phyloP scores from a whole-genome alignment of 2,797 vertebrate genomes.

The Dryobates pubescens region DNA sequence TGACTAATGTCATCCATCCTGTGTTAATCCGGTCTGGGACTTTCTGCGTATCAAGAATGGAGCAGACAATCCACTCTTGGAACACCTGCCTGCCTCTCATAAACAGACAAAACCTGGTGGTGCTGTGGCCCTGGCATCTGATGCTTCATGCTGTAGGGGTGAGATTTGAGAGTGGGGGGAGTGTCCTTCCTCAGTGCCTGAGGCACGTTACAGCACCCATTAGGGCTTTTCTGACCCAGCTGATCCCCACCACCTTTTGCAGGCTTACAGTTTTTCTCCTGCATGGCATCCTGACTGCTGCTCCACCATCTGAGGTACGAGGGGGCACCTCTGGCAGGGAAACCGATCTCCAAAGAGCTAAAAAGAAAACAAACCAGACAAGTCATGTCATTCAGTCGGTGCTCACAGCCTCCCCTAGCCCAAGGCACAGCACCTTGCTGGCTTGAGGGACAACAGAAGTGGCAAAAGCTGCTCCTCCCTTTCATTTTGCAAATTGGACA shows the following conservation, averaged over 20 bases:
- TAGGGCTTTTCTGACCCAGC: not conserved
- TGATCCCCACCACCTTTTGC: not conserved
- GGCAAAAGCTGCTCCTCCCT: not conserved
- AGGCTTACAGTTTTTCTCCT: not conserved
- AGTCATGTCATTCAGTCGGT: rapidly evolving
- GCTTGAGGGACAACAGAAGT: not conserved
- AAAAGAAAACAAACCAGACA: not conserved
- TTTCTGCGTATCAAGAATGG: not conserved
- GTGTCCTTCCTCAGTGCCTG: not conserved
- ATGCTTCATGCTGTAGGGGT: no score
- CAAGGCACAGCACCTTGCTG: not conserved
- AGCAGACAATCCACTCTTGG: not conserved
- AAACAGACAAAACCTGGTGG: no score
- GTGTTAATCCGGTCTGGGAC: not conserved
- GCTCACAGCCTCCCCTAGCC: not conserved
- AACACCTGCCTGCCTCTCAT: no score
- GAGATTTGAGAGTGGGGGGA: not conserved
- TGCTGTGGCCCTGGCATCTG: not conserved
- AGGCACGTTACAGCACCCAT: not conserved
- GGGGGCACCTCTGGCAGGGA: not conserved
- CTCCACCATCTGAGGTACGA: not conserved
- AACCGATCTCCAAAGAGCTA: not conserved
- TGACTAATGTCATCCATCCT: not conserved
- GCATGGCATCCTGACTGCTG: no score
- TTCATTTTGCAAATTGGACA: slow-evolving; percentile 2